phyloP scores from a whole-genome alignment of 2,888 invertebrate genomes.

The Trichacis sp. region DNA sequence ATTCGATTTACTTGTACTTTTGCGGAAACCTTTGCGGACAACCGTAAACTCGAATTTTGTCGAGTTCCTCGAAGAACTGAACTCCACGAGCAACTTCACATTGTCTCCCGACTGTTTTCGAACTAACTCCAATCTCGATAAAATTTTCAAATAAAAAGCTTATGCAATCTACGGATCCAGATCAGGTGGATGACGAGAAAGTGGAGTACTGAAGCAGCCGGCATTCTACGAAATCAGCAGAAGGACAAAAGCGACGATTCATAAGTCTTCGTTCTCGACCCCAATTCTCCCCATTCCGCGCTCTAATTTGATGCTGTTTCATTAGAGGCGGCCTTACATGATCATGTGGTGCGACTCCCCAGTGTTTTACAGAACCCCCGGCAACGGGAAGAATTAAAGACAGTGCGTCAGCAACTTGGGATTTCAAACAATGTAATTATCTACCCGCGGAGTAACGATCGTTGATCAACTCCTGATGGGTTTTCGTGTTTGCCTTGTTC shows the following conservation, averaged over 20 bases:
- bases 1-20: no score
- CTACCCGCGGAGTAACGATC: conserved; percentile 56
- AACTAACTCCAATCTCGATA: not conserved
- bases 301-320: conserved; percentile 32
- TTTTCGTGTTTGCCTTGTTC: conserved; percentile 52
- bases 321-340: conserved; percentile 28
- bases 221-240: conserved; percentile 48
- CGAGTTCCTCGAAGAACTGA: not conserved
- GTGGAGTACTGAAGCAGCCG: conserved; percentile 4
- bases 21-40: no score
- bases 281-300: conserved; percentile 26
- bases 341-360: conserved; percentile 28
- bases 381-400: conserved; percentile 52
- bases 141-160: conserved; percentile 12
- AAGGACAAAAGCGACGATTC: conserved; percentile 41
- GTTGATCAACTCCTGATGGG: conserved; percentile 46
- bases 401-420: conserved; percentile 58
- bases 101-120: not conserved
- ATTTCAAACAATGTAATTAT: conserved; percentile 58
- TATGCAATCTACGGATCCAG: conserved; percentile 29
- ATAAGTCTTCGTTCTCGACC: conserved; percentile 34
- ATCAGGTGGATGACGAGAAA: conserved; percentile 17
- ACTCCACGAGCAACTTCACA: not conserved
- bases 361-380: conserved; percentile 45
- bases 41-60: no score